Base-by-base conservation (phyloP, 2,797 vertebrate species). In the Gallirallus australis region DNA sequence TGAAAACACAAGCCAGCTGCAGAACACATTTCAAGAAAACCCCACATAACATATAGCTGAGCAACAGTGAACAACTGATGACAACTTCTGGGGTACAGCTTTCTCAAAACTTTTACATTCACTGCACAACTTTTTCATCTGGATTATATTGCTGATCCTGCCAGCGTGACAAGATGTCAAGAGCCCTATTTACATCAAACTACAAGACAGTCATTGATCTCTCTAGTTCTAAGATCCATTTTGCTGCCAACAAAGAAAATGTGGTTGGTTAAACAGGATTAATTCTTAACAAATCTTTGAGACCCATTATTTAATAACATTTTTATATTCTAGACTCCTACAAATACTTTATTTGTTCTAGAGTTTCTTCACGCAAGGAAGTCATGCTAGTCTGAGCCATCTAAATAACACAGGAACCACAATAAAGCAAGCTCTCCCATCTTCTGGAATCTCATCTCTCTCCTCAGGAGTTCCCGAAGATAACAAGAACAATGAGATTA, bases 201-300 rank as follows among this genome's bases (percentile, higher is more conserved):
- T 53, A 89, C 48, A 87, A 82, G 71, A 64, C 64, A 92, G 45
- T 31, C 84, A 89, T 40, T 82, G 79, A 85, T 78, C 33, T 92
- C 60, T 89, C 66, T 42, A 70, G 35, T 94, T 66, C 52, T 57
- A 89, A 77, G 63, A 63, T 6, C 31, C 80, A 75, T 70, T 87
- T 76, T 15, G 52, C 71, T 82, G 79, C 68, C 89, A 89, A 79
- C 37, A 93, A 92, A 94, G 68, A 93, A 94, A 82, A 82, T 13
- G 65, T 2, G 3, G 56, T 15, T 80, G 31, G 68, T 93, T 87
- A 93, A 94, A 80, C 17, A 52, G 53, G 48, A 87, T 73, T 94
- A 12, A 53, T 50, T 82, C 78, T 24, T 84, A 37, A 87, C 50
- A 87, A 84, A 82, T 47, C 37, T 76, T 15, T 3, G 11, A 56